These are phyloP conservation scores for Neolamprologus variostigma DNA, from an alignment of 2,113 vertebrate genomes.

Conservation along the genomic window DNA sequence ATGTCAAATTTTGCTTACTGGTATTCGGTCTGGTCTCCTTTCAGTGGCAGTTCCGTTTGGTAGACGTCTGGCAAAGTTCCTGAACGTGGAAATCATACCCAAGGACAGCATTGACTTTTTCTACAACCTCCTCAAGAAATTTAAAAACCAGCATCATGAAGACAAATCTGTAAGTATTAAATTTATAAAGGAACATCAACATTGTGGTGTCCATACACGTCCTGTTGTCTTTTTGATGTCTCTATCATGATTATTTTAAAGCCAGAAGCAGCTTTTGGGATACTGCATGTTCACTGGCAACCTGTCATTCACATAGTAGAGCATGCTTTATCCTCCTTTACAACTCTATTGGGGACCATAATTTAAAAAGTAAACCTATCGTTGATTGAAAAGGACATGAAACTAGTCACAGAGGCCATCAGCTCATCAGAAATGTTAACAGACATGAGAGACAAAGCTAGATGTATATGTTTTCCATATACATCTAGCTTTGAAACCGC, in stretches of 20 bases:
- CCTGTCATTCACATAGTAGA: not conserved
- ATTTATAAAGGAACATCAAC: not conserved
- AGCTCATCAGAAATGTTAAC: not conserved
- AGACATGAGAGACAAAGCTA: not conserved
- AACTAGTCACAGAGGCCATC: not conserved
- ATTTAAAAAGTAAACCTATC: not conserved
- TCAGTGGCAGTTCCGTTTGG: constrained; percentile 34
- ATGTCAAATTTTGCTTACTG: not conserved
- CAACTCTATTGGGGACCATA: not conserved
- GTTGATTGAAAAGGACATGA: not conserved
- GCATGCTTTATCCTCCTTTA: not conserved
- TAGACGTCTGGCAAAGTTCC: not conserved
- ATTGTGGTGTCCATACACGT: not conserved
- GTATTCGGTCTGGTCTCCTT: not conserved
- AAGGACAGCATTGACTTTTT: constrained; percentile 19
- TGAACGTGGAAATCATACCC: not conserved
- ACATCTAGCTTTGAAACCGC: not conserved
- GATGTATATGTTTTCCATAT: not conserved
- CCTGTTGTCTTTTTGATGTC: not conserved
- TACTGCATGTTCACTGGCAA: not conserved
- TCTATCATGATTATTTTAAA: not conserved
- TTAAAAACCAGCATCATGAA: constrained; percentile 27
- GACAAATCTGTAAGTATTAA: not conserved
- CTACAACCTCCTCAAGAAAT: constrained; percentile 24
- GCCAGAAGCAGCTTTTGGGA: not conserved